These are phyloP conservation scores for Poeciliopsis presidionis DNA, from an alignment of 2,797 vertebrate species.

Conservation along the genomic window DNA sequence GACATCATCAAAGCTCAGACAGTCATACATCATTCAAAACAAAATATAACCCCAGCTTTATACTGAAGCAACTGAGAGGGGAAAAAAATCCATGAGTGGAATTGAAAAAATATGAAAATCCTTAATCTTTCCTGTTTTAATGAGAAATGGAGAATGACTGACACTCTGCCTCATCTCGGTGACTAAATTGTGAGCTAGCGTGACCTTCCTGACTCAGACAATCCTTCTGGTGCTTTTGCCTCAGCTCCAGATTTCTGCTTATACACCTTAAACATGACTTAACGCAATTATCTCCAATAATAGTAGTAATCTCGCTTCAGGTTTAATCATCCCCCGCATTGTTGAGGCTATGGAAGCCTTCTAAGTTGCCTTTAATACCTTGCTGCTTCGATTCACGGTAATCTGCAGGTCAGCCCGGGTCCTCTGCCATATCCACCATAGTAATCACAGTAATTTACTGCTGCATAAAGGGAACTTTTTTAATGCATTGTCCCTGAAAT, in stretches of 20 bases:
- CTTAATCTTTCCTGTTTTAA: constrained; percentile 20
- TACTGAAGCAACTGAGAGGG: constrained; percentile 11
- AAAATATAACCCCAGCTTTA: constrained; percentile 30
- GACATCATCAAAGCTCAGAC: constrained; percentile 32
- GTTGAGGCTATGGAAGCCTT: constrained; percentile 57
- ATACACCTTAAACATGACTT: constrained; percentile 61
- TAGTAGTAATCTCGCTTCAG: constrained; percentile 68
- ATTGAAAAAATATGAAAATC: neutral
- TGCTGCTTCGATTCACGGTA: constrained; percentile 60
- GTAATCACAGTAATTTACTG: constrained; percentile 80
- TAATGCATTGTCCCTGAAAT: constrained; percentile 50
- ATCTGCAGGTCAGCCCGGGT: constrained; percentile 55
- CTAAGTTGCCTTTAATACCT: constrained; percentile 71
- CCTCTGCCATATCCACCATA: constrained; percentile 54
- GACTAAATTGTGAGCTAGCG: constrained; percentile 40
- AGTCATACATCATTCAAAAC: constrained; percentile 28
- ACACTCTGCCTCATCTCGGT: constrained; percentile 40
- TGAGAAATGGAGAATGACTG: constrained; percentile 33
- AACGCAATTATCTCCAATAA: constrained; percentile 69
- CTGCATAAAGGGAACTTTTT: constrained; percentile 69
- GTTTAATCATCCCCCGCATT: constrained; percentile 66
- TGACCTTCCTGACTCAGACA: constrained; percentile 36
- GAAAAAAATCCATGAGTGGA: constrained; percentile 13
- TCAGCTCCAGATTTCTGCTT: constrained; percentile 42
- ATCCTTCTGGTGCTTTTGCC: constrained; percentile 34